A percentile compares a stretch with the other conserved stretches of the same genome.
These are phyloP conservation scores for Myopa tessellatipennis DNA, from an alignment of 2,888 invertebrate genomes.

Conservation along the genomic window DNA sequence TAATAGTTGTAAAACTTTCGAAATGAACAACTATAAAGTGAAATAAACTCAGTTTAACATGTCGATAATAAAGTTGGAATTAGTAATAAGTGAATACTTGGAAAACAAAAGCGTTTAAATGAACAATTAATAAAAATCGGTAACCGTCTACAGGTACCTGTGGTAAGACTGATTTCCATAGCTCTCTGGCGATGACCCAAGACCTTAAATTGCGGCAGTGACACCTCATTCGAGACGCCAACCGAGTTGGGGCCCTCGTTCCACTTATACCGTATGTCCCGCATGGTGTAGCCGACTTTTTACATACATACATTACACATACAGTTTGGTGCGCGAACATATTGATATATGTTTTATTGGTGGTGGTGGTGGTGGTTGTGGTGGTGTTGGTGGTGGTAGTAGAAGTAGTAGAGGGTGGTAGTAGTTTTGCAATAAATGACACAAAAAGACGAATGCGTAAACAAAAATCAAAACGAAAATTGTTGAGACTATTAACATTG, in stretches of 20 bases:
- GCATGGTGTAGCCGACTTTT: constrained; percentile 96
- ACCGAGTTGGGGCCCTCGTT: constrained; percentile 95
- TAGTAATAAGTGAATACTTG: not conserved
- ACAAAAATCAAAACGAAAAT: constrained; percentile 59
- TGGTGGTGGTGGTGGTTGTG: constrained; percentile 43
- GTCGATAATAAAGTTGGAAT: not conserved
- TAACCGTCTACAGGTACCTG: constrained; percentile 81
- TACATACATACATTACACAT: constrained; percentile 46
- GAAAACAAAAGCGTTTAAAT: not conserved
- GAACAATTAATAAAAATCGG: constrained; percentile 59
- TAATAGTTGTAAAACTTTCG: no score
- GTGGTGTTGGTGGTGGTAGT: constrained; percentile 46
- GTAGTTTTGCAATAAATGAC: constrained; percentile 55
- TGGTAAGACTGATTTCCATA: constrained; percentile 96
- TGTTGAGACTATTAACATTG: constrained; percentile 66
- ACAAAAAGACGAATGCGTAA: constrained; percentile 60
- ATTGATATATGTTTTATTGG: constrained; percentile 42
- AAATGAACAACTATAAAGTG: no score
- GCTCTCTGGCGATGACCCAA: constrained; percentile 95
- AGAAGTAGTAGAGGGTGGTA: constrained; percentile 33
- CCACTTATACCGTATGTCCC: constrained; percentile 98
- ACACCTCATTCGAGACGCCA: constrained; percentile 95
- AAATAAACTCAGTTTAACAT: no score
- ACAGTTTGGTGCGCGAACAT: constrained; percentile 35
- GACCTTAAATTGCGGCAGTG: constrained; percentile 97